These are phyloP conservation scores for Euglossa dilemma DNA, from an alignment of 1,140 invertebrate genomes.

Conservation along the genomic window DNA sequence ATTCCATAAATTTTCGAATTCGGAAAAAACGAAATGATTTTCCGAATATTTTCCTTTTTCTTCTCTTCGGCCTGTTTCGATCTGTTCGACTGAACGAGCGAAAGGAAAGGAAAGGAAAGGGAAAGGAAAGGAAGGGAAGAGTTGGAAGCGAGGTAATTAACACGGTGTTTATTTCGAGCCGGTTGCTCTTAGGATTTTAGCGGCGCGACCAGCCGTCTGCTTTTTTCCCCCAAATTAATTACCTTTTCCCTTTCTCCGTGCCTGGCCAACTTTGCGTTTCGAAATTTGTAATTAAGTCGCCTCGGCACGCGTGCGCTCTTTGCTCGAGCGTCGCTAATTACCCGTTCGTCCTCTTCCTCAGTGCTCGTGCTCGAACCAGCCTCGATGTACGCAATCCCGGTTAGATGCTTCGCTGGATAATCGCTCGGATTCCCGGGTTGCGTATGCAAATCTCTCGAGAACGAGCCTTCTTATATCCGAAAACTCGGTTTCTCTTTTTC, in stretches of 20 bases:
- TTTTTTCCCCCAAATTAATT: constrained; percentile 29
- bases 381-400: constrained; percentile 6
- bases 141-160: no score
- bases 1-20: no score
- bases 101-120: no score
- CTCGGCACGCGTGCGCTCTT: constrained; percentile 14
- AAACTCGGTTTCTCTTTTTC: no score
- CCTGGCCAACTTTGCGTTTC: constrained; percentile 3
- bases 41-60: no score
- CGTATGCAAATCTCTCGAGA: constrained; percentile 20
- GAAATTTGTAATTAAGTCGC: constrained; percentile 44
- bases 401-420: constrained; percentile 1
- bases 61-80: no score
- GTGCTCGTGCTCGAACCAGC: background rate
- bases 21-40: no score
- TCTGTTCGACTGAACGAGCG: no score
- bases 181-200: background rate
- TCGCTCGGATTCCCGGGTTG: no score
- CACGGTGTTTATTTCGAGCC: background rate
- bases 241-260: background rate
- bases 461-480: no score
- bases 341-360: background rate
- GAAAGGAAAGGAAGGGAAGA: no score
- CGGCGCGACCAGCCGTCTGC: background rate
- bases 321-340: constrained; percentile 36